These are phyloP conservation scores for Leucoraja ocellata DNA, from an alignment of 2,797 vertebrate species.

Conservation along the genomic window DNA sequence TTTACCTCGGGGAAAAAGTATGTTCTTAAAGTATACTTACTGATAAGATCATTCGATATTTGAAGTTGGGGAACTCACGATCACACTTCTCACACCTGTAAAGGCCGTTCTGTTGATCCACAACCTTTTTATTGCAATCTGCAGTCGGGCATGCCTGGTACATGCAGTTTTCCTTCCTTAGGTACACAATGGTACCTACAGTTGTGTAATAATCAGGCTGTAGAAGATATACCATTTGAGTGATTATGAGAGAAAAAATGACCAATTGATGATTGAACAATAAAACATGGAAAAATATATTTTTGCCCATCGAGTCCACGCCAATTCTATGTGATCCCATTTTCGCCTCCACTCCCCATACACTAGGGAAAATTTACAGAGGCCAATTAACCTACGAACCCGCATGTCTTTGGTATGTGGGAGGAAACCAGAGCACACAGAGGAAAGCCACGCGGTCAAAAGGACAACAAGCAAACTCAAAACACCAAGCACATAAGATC, in stretches of 20 bases:
- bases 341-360: too few species aligned
- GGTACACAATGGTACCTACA: conserved; percentile 78
- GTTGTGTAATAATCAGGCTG: conserved; percentile 90
- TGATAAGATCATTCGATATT: conserved; percentile 91
- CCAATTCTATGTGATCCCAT: too few species aligned
- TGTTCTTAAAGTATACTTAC: conserved; percentile 61
- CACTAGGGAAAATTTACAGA: too few species aligned
- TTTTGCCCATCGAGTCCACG: too few species aligned
- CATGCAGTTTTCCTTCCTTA: conserved; percentile 89
- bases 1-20: not conserved
- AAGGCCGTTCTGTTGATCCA: conserved; percentile 90
- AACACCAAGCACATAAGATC: too few species aligned
- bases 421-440: too few species aligned
- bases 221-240: conserved; percentile 44
- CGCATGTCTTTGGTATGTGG: too few species aligned
- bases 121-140: conserved; percentile 95
- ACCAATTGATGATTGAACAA: not conserved
- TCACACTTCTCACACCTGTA: conserved; percentile 95
- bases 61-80: conserved; percentile 89
- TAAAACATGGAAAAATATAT: too few species aligned
- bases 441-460: too few species aligned
- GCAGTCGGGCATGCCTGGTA: conserved; percentile 89
- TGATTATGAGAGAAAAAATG: not conserved
- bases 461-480: too few species aligned
- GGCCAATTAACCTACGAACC: too few species aligned